Conservation (phyloP, 1,140 invertebrate species). For the Formica selysi region DNA sequence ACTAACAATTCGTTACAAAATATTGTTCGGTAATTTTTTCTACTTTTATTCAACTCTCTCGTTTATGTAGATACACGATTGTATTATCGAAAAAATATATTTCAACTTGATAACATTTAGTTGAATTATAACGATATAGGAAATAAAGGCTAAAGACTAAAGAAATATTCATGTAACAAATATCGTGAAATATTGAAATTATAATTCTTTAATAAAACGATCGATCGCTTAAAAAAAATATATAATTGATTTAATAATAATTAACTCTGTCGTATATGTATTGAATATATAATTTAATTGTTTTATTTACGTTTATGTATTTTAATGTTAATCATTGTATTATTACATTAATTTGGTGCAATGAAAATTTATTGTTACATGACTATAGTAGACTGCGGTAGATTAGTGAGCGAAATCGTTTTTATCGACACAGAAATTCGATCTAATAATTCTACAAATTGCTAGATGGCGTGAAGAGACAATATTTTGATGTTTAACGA, state of each 20-base stretch:
- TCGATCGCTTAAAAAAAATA: background rate
- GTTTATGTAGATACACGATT: background rate
- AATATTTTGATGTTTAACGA: background rate
- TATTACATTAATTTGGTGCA: background rate
- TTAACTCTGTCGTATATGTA: background rate
- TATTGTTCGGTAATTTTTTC: background rate
- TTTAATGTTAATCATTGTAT: background rate
- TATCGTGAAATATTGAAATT: background rate
- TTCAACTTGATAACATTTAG: background rate
- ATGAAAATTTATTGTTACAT: background rate
- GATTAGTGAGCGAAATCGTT: background rate
- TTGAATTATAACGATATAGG: background rate
- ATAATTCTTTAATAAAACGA: background rate
- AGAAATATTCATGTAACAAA: slow-evolving; percentile 1
- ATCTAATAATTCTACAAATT: no score
- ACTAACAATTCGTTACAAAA: background rate
- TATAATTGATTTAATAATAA: background rate
- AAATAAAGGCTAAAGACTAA: background rate
- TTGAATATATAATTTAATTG: background rate
- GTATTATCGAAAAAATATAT: background rate
- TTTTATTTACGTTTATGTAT: background rate
- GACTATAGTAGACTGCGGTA: no score
- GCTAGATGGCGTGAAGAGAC: slow-evolving; percentile 10
- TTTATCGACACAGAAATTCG: background rate
- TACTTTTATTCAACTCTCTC: background rate